Percentiles rank a stretch among this genome's conserved stretches.
phyloP scores from a whole-genome alignment of 2,113 vertebrate genomes.

The Dicrurus megarhynchus region DNA sequence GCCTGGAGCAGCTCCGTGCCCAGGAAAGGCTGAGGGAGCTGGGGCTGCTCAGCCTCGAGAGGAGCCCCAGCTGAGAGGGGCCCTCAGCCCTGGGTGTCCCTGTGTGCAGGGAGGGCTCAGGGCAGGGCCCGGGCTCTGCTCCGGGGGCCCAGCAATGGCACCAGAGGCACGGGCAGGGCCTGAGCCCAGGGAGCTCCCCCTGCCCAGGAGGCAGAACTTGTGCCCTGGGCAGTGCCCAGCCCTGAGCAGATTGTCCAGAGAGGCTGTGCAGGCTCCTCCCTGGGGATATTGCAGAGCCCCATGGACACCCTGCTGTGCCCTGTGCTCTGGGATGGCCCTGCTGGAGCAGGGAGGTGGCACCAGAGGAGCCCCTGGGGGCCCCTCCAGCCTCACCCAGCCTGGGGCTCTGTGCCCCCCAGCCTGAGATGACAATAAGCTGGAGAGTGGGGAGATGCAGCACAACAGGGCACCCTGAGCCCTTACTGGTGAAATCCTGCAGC shows the following conservation, averaged over 20 bases:
- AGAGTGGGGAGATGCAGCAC: neutral
- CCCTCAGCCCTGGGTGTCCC: neutral
- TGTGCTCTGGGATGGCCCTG: neutral
- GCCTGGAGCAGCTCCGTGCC: neutral
- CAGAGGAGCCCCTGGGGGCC: neutral
- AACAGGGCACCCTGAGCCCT: accelerated
- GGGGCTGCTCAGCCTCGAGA: neutral
- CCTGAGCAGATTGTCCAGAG: too few relatives aligned
- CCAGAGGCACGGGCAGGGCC: neutral
- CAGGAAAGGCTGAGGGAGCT: neutral
- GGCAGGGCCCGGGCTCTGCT: neutral
- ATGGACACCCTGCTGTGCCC: neutral
- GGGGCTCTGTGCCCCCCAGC: neutral
- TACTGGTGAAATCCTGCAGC: neutral
- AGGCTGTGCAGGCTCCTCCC: too few relatives aligned
- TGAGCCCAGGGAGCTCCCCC: too few relatives aligned
- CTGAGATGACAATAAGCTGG: neutral
- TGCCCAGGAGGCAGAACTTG: too few relatives aligned
- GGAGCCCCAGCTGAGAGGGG: neutral
- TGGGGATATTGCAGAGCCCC: neutral
- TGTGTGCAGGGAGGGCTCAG: neutral
- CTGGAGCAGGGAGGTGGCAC: neutral
- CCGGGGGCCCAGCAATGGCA: neutral
- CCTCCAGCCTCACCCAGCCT: accelerated
- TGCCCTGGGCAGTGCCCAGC: too few relatives aligned